These are phyloP conservation scores for Aramus guarauna DNA, from an alignment of 2,113 vertebrate species.

Conservation along the genomic window DNA sequence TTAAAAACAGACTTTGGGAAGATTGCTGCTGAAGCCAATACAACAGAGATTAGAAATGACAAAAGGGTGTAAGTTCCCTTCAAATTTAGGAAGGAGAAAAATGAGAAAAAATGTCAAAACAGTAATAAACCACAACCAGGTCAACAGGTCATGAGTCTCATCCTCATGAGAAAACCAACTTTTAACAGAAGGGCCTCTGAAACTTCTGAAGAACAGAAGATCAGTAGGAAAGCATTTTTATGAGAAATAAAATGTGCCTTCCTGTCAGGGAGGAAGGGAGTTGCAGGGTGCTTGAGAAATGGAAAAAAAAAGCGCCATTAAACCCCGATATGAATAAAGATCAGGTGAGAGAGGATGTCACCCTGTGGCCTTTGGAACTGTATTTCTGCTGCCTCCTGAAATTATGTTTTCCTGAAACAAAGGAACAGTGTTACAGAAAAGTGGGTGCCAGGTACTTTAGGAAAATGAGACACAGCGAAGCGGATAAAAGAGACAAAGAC, in stretches of 20 bases:
- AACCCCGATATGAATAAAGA: conserved; percentile 76
- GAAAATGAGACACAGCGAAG: conserved; percentile 76
- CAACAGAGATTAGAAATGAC: conserved; percentile 51
- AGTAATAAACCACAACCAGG: conserved; percentile 63
- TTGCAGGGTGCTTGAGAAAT: conserved; percentile 77
- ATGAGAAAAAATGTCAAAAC: conserved; percentile 60
- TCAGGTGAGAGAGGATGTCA: conserved; percentile 81
- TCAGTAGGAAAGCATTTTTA: conserved; percentile 69
- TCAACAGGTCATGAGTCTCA: conserved; percentile 69
- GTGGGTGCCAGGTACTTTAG: conserved; percentile 78
- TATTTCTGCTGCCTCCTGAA: conserved; percentile 75
- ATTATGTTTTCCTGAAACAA: conserved; percentile 78
- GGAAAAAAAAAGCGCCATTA: conserved; percentile 71
- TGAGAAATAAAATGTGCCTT: conserved; percentile 79
- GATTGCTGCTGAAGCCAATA: conserved; percentile 61
- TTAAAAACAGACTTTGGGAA: conserved; percentile 57
- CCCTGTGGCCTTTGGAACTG: conserved; percentile 75
- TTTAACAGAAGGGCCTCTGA: conserved; percentile 63
- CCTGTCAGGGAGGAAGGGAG: conserved; percentile 82
- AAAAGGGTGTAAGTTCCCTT: conserved; percentile 55
- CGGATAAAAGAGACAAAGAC: conserved; percentile 79
- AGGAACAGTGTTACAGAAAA: conserved; percentile 77
- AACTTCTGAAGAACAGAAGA: conserved; percentile 75
- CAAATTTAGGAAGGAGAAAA: conserved; percentile 64
- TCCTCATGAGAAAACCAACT: conserved; percentile 55